Base-by-base conservation (phyloP, 1,140 invertebrate genomes). In the Vollenhovia emeryi region DNA sequence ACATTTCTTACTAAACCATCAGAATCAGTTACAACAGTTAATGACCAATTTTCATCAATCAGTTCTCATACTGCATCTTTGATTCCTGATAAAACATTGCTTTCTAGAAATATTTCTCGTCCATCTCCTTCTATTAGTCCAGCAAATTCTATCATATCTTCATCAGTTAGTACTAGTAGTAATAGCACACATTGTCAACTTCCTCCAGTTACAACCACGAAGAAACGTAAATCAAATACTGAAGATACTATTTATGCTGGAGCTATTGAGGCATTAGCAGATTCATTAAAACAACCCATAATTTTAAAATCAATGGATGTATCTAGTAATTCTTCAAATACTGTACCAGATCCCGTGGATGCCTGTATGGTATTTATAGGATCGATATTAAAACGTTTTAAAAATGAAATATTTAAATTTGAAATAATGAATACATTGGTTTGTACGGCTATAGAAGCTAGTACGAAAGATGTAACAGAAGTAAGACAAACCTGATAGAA, bases 381-480 rank as follows among this genome's bases (percentile, higher is more conserved):
- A 50, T 71, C 18, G 52, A 8, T 69, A 50, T 71, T 71, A 50
- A 71, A 69, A 50, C 21, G 24, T 48, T 48, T 69, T 24, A 69
- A 69, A 27, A 69, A 69, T 69, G 43, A 69, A 71, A 50, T 0
- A 24, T 71, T 52, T 13, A 24, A 48, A 27, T 45, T 68, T 13
- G 15, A 71, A 50, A 7, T 71, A 71, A 71, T 71, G 68, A 36
- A 71, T 71, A 71, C 2, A 50, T 71, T 71, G 7, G 15, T 71
- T 71, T 15, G 52, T 18, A 71, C 15, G 1, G 45, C 52, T n/a
- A 21, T 71, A 50, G 52, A 50, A 50, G 45, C 66, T 9, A 69
- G 24, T 45, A 69, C 45, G n/a, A 13, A 69, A 69, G 6, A 69
- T 50, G n/a, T n/a, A n/a, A n/a, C n/a, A n/a, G n/a, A n/a, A n/a